Conservation (phyloP, 2,113 vertebrate species). For the Crotalus viridis region DNA sequence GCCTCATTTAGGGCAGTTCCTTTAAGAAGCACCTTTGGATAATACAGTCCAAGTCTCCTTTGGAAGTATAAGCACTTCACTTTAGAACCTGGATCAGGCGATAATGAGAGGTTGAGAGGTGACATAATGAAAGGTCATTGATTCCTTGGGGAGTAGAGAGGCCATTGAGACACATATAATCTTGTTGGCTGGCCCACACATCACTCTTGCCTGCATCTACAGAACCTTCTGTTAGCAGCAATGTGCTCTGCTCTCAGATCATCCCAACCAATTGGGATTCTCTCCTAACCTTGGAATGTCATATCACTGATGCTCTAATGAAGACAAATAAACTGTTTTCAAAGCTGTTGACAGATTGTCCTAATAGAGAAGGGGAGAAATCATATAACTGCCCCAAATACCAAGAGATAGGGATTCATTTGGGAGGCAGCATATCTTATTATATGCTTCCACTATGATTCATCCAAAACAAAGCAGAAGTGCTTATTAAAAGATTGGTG, state of each 20-base stretch:
- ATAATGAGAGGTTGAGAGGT: not conserved
- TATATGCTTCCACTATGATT: not conserved
- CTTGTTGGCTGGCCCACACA: not conserved
- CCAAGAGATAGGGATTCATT: not conserved
- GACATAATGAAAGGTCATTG: not conserved
- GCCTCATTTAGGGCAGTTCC: not conserved
- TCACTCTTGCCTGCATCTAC: not conserved
- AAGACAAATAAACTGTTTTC: conserved; percentile 23
- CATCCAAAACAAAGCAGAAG: not conserved
- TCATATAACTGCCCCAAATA: conserved; percentile 11
- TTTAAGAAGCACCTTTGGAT: not conserved
- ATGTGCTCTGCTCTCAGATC: not conserved
- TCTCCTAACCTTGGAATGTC: conserved; percentile 12
- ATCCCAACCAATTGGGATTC: not conserved
- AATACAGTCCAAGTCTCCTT: not conserved
- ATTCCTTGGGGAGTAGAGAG: not conserved
- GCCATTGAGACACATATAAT: not conserved
- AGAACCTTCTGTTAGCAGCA: not conserved
- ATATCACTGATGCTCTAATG: conserved; percentile 8
- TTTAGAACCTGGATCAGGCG: too few relatives aligned
- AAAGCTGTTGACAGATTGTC: not conserved
- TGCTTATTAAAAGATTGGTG: not conserved
- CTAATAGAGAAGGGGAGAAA: not conserved
- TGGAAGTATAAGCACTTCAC: not conserved
- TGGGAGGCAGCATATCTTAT: not conserved